Evolutionary conservation across 2,888 invertebrate species (phyloP).

Genomic region (Mayetiola destructor): DNA sequence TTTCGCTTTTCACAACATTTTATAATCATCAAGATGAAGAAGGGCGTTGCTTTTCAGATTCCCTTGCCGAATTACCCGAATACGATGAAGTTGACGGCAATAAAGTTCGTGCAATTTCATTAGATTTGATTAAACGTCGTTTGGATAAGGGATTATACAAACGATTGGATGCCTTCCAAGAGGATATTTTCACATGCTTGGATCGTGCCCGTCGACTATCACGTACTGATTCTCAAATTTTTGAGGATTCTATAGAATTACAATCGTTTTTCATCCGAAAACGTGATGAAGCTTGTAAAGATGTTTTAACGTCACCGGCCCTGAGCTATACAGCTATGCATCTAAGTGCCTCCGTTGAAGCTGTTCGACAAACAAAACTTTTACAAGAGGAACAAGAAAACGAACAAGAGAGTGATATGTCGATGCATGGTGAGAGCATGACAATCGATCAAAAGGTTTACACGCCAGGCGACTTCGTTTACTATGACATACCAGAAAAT

Average conservation of each 20-base stretch:
- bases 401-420: conserved; percentile 42
- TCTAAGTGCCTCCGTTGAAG: conserved; percentile 58
- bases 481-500: conserved; percentile 49
- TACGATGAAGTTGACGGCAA: conserved; percentile 60
- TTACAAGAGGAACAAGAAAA: conserved; percentile 66
- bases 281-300: conserved; percentile 55
- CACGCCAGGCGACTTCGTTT: conserved; percentile 82
- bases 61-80: conserved; percentile 84
- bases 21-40: conserved; percentile 96
- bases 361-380: conserved; percentile 58
- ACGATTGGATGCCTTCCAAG: conserved; percentile 88
- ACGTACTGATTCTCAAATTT: conserved; percentile 84
- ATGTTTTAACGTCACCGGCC: conserved; percentile 74
- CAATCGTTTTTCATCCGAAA: conserved; percentile 80
- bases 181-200: conserved; percentile 87
- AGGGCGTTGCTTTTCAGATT: conserved; percentile 91
- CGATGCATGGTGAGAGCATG: conserved; percentile 43
- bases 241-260: conserved; percentile 88
- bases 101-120: conserved; percentile 64
- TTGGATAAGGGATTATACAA: conserved; percentile 85
- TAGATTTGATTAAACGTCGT: conserved; percentile 85
- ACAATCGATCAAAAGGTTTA: conserved; percentile 63
- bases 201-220: conserved; percentile 77
- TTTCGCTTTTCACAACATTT: conserved; percentile 80
- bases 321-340: conserved; percentile 64